Evolutionary conservation across 2,797 vertebrate species (phyloP).

Genomic region (Melanogrammus aeglefinus): DNA sequence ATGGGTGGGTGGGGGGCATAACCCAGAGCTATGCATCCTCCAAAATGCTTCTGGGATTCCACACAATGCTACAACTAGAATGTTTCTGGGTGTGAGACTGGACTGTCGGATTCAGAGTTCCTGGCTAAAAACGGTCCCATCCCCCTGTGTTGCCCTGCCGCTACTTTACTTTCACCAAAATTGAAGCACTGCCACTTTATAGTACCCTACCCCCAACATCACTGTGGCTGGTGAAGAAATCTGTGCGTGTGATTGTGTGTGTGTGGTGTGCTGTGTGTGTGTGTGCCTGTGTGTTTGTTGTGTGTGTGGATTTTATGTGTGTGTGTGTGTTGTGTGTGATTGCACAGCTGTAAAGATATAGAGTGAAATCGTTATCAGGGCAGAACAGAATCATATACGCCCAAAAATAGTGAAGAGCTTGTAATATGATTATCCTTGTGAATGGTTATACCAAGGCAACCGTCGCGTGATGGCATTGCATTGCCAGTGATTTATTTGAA

Average conservation of each 20-base stretch:
- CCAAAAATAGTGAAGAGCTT: slow-evolving; percentile 19
- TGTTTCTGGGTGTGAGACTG: not conserved
- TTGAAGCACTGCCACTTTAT: slow-evolving; percentile 65
- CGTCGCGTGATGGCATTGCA: slow-evolving; percentile 24
- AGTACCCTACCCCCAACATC: slow-evolving; percentile 42
- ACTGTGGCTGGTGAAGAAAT: too few relatives aligned
- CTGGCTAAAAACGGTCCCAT: slow-evolving; percentile 50
- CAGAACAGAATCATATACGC: slow-evolving; percentile 39
- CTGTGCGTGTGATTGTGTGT: not conserved
- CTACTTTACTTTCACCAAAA: slow-evolving; percentile 62
- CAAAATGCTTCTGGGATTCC: slow-evolving; percentile 56
- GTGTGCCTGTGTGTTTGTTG: not conserved
- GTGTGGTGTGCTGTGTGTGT: not conserved
- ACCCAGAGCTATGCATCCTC: not conserved
- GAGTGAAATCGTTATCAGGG: not conserved
- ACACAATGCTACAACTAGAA: not conserved
- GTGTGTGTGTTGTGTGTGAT: not conserved
- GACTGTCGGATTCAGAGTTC: slow-evolving; percentile 3
- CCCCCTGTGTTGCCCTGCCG: slow-evolving; percentile 64
- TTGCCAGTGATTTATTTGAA: slow-evolving; percentile 25
- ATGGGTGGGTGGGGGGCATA: not conserved
- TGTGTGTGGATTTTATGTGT: not conserved
- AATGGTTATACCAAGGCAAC: slow-evolving; percentile 45
- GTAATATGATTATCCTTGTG: slow-evolving; percentile 23
- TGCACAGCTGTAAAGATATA: not conserved